phyloP scores from a whole-genome alignment of 1,140 invertebrate species.

The Brachionus rubens region DNA sequence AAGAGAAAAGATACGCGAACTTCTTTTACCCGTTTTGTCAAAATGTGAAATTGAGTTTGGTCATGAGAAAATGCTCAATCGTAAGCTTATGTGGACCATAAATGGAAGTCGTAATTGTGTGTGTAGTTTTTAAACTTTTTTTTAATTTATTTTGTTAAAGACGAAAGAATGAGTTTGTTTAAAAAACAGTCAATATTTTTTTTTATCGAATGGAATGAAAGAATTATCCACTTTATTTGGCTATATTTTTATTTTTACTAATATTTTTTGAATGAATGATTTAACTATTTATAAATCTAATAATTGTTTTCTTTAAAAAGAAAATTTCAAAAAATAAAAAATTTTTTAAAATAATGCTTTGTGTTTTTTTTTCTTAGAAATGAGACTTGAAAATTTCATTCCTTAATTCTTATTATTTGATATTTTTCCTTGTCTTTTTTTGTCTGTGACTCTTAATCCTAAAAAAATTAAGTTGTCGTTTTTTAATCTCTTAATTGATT shows the following conservation, averaged over 20 bases:
- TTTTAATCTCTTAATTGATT: too few species aligned
- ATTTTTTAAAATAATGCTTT: too few species aligned
- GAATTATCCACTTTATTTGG: neutral
- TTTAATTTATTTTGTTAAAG: neutral
- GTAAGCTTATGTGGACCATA: constrained; percentile 42
- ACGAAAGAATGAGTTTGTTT: too few species aligned
- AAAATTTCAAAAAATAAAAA: too few species aligned
- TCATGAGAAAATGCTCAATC: constrained; percentile 43
- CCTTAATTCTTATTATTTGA: neutral
- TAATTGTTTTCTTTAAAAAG: neutral
- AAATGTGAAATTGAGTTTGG: constrained; percentile 44
- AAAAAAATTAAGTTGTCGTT: too few species aligned
- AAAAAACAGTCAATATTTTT: too few species aligned
- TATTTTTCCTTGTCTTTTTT: neutral
- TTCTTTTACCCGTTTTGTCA: constrained; percentile 17
- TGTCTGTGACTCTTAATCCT: too few species aligned
- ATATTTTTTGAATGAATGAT: neutral
- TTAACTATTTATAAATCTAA: neutral
- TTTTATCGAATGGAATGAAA: too few species aligned
- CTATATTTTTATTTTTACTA: neutral
- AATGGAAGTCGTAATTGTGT: constrained; percentile 43
- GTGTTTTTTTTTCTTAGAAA: neutral
- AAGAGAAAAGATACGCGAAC: neutral
- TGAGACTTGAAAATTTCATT: constrained; percentile 35
- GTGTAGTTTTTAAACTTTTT: constrained; percentile 42